A percentile compares a stretch with the other conserved stretches of the same genome.
Conservation (phyloP, 2,797 vertebrate species). For the Sebastiscus albofasciatus region DNA sequence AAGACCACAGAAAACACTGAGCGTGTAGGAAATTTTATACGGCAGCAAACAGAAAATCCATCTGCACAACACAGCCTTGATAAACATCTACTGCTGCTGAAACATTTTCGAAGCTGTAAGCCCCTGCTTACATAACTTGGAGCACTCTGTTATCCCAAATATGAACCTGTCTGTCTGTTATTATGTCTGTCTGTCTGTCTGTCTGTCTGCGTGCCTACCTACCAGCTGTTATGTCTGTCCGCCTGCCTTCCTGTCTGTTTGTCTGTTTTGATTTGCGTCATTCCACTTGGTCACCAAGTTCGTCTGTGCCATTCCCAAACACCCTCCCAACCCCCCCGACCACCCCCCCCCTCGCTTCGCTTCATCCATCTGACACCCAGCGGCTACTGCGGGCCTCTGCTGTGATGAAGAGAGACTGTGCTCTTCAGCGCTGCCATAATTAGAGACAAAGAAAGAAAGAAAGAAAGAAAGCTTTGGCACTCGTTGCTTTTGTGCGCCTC, state of each 20-base stretch:
- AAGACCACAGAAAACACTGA: constrained; percentile 17
- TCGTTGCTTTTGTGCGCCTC: constrained; percentile 30
- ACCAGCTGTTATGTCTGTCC: constrained; percentile 58
- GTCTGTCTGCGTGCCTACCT: constrained; percentile 45
- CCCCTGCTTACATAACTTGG: constrained; percentile 57
- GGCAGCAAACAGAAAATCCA: constrained; percentile 10
- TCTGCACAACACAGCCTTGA: constrained; percentile 23
- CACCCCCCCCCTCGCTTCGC: background rate
- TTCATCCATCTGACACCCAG: constrained; percentile 67
- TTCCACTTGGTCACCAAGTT: constrained; percentile 73
- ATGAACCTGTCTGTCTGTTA: constrained; percentile 57
- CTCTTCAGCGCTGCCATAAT: constrained; percentile 57
- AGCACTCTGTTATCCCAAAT: constrained; percentile 55
- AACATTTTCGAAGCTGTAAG: constrained; percentile 39
- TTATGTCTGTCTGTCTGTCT: constrained; percentile 3
- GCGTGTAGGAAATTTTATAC: constrained; percentile 7
- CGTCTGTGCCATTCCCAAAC: constrained; percentile 62
- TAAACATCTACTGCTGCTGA: constrained; percentile 51
- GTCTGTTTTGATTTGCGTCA: constrained; percentile 74
- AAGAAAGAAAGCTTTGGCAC: constrained; percentile 26
- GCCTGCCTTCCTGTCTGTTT: constrained; percentile 57
- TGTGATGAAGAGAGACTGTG: constrained; percentile 51
- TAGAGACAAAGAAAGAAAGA: constrained; percentile 58
- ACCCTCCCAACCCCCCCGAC: constrained; percentile 23
- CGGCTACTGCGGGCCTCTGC: constrained; percentile 59